phyloP scores from a whole-genome alignment of 2,797 vertebrate genomes.

The Anas georgica region DNA sequence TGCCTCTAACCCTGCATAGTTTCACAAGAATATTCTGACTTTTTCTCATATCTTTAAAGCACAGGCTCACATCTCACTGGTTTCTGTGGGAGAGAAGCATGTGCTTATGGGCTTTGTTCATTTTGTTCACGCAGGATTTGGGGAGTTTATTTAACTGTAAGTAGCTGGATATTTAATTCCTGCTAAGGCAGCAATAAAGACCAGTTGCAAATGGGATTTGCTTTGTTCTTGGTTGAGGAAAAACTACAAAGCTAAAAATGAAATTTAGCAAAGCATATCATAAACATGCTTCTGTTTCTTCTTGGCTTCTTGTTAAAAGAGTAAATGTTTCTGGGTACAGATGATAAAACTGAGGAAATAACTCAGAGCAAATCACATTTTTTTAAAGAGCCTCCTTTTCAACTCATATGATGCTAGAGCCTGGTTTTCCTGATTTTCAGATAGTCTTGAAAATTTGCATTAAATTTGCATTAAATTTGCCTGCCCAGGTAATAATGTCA shows the following conservation, averaged over 20 bases:
- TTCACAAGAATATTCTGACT: not conserved
- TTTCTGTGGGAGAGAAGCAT: not conserved
- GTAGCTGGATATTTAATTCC: conserved; percentile 14
- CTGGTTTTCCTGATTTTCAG: not conserved
- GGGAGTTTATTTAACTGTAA: not conserved
- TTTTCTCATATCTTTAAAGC: not conserved
- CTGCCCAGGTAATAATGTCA: not conserved
- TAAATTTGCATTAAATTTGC: not conserved
- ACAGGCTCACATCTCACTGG: not conserved
- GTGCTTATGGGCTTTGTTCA: not conserved
- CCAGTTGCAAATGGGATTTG: conserved; percentile 11
- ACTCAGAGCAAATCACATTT: not conserved
- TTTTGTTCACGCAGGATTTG: not conserved
- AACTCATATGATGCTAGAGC: not conserved
- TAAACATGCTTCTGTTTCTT: not conserved
- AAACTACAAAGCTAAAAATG: not conserved
- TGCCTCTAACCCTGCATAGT: not conserved
- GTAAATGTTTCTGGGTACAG: not conserved
- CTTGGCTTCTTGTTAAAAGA: not conserved
- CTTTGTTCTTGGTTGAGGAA: conserved; percentile 9
- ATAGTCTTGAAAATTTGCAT: not conserved
- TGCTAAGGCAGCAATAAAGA: not conserved
- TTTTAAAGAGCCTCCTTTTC: not conserved
- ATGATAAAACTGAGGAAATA: not conserved
- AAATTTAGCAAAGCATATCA: not conserved